Percentiles rank a stretch among this genome's conserved stretches.
These are phyloP conservation scores for Vombatus ursinus DNA, from an alignment of 2,113 vertebrate genomes.

Conservation along the genomic window DNA sequence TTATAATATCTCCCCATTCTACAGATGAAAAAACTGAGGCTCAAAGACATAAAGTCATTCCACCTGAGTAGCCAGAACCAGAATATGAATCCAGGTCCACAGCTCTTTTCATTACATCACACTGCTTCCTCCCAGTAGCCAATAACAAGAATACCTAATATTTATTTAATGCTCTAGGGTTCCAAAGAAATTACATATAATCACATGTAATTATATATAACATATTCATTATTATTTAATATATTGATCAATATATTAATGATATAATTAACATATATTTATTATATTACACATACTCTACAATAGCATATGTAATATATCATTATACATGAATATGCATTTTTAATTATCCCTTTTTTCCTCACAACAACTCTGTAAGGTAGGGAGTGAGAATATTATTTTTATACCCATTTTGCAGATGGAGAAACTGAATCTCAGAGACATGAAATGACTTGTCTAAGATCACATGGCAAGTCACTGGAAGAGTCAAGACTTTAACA, in stretches of 20 bases:
- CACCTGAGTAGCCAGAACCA: not conserved
- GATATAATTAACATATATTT: too few species aligned
- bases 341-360: not conserved
- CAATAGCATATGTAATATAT: too few species aligned
- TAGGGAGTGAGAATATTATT: not conserved
- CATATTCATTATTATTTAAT: too few species aligned
- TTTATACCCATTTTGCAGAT: not conserved
- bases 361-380: not conserved
- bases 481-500: not conserved
- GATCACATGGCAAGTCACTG: not conserved
- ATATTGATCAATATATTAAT: too few species aligned
- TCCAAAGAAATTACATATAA: not conserved
- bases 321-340: not conserved
- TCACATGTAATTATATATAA: too few species aligned
- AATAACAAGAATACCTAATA: not conserved
- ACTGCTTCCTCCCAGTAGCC: not conserved
- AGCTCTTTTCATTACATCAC: not conserved
- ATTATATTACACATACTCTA: too few species aligned
- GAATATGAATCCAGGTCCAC: not conserved
- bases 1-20: not conserved
- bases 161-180: not conserved
- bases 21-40: not conserved
- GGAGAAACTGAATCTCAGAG: not conserved
- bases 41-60: not conserved
- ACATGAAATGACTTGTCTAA: not conserved